Evolutionary conservation across 2,797 vertebrate genomes (phyloP), one percentile per base, ranked within the genome.

Genomic region (Eospalax fontanierii): DNA sequence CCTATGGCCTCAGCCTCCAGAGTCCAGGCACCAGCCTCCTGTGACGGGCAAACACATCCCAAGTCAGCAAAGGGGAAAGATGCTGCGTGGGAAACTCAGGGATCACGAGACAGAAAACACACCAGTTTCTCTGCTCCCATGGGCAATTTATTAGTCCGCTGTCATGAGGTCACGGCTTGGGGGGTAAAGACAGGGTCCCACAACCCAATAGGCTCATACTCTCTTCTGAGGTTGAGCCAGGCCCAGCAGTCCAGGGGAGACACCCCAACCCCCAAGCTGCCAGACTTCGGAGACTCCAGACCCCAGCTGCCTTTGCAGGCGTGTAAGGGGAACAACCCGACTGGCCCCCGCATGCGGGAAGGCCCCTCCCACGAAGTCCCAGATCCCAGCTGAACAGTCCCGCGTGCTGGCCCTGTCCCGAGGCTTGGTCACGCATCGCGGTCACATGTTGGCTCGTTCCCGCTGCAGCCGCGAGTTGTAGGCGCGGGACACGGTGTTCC

Each of bases 401-500:
- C 4, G 46, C 46, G 1, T 7, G n/a, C 33, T 22, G 43, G 8
- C 24, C 46, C 43, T n/a, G 66, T 84, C 15, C 66, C 14, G 21
- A 18, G 65, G 33, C 46, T 35, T 18, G 15, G 66, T 54, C 33
- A 82, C 89, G 61, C 68, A 38, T 59, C 28, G 5, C 2, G 63
- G 63, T 99, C 98, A 99, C 99, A 99, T 99, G 90, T 99, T 99
- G 43, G 99, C 99, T 95, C 99, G 98, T 97, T 99, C 99, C 96
- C 98, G 98, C 98, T 99, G 99, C 97, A 99, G 97, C 97, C 99
- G 99, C 21, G 99, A 99, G 97, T 99, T 99, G 98, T 99, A 99
- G 26, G 99, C 99, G 79, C 99, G 98, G 43, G 99, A 99, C 84
- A 99, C 99, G 0, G 99, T 99, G 98, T 99, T 99, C 99, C 99